A percentile compares a stretch with the other conserved stretches of the same genome.
Conservation (phyloP, 2,113 vertebrate species). For the Todiramphus saurophagus region DNA sequence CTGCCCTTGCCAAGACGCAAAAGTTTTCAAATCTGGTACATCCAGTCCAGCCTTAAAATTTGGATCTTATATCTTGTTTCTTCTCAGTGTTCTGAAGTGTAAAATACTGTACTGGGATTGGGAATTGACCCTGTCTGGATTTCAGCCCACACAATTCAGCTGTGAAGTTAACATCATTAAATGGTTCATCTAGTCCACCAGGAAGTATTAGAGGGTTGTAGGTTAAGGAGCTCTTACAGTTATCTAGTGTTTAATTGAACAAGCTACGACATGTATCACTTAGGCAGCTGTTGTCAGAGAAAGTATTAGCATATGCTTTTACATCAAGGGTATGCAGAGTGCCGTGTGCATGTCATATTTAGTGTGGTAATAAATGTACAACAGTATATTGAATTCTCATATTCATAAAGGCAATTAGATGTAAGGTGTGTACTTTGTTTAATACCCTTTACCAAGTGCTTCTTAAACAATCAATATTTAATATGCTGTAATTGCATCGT, state of each 20-base stretch:
- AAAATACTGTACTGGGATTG: neutral
- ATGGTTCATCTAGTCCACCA: neutral
- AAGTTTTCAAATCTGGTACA: neutral
- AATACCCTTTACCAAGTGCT: neutral
- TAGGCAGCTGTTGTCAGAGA: neutral
- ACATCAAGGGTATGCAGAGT: neutral
- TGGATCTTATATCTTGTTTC: neutral
- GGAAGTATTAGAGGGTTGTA: neutral
- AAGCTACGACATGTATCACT: neutral
- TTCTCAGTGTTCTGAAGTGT: neutral
- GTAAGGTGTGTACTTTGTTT: neutral
- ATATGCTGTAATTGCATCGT: neutral
- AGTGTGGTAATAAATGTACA: neutral
- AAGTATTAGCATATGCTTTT: neutral
- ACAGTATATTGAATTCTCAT: neutral
- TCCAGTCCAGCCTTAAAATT: neutral
- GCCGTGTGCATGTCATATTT: neutral
- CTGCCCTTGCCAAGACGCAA: neutral
- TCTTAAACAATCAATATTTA: neutral
- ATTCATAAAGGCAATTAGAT: neutral
- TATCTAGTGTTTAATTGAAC: slow-evolving; percentile 1
- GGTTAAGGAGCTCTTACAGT: neutral
- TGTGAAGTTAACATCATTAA: neutral
- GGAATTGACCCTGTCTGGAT: neutral
- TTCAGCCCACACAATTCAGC: neutral